Evolutionary conservation across 2,888 invertebrate genomes (phyloP).

Genomic region (Aquatica leii): DNA sequence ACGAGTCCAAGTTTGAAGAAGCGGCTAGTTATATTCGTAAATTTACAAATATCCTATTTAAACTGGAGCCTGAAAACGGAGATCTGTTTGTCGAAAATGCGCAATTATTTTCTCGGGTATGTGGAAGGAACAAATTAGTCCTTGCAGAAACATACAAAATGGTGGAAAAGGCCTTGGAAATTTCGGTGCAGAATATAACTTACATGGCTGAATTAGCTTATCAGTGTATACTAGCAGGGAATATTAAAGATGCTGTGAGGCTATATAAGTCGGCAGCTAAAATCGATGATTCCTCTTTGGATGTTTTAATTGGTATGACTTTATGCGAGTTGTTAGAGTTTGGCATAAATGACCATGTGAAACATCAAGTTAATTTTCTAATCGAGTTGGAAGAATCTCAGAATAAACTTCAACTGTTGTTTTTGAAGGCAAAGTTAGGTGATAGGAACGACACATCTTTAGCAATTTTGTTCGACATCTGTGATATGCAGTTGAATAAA

Average conservation of each 20-base stretch:
- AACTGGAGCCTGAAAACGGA: slow-evolving; percentile 79
- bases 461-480: slow-evolving; percentile 69
- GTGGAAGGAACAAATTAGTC: slow-evolving; percentile 71
- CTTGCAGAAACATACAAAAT: slow-evolving; percentile 78
- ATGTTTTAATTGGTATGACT: slow-evolving; percentile 83
- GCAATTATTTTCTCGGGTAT: slow-evolving; percentile 75
- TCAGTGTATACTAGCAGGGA: slow-evolving; percentile 77
- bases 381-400: slow-evolving; percentile 79
- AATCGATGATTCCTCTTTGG: slow-evolving; percentile 82
- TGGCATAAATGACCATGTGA: slow-evolving; percentile 75
- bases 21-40: slow-evolving; percentile 74
- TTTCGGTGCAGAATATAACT: slow-evolving; percentile 73
- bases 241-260: slow-evolving; percentile 79
- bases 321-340: slow-evolving; percentile 81
- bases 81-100: slow-evolving; percentile 75
- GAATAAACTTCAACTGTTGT: slow-evolving; percentile 72
- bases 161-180: slow-evolving; percentile 80
- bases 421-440: slow-evolving; percentile 73
- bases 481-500: slow-evolving; percentile 64
- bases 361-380: slow-evolving; percentile 87
- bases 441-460: slow-evolving; percentile 66
- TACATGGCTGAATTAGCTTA: slow-evolving; percentile 85
- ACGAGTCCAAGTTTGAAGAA: slow-evolving; percentile 79
- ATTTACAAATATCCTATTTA: slow-evolving; percentile 72
- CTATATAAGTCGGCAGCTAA: slow-evolving; percentile 84